A percentile compares a stretch with the other conserved stretches of the same genome.
Conservation (phyloP, 1,140 invertebrate genomes). For the Drosophila paulistorum region DNA sequence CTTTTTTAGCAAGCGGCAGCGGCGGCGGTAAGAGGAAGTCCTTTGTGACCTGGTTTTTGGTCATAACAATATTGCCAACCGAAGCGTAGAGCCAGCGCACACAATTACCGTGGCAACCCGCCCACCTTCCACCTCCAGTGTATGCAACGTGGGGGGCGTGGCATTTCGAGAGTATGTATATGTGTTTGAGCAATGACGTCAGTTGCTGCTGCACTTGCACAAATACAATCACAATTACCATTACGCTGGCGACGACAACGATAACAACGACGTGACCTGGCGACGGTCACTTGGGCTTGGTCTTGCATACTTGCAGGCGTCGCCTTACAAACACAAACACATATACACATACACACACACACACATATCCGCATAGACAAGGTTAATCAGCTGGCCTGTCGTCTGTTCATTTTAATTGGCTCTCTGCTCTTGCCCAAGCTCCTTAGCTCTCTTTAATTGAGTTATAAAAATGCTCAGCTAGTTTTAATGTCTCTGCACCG, state of each 20-base stretch:
- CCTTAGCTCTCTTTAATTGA: slow-evolving; percentile 59
- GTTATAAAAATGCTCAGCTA: slow-evolving; percentile 77
- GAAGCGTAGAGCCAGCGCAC: slow-evolving; percentile 76
- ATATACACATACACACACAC: slow-evolving; percentile 5
- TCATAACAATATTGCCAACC: slow-evolving; percentile 81
- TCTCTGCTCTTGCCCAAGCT: slow-evolving; percentile 45
- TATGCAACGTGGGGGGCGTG: slow-evolving; percentile 41
- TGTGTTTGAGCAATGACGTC: slow-evolving; percentile 58
- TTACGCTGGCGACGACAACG: slow-evolving; percentile 43
- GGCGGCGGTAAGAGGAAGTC: slow-evolving; percentile 22
- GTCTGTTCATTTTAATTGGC: slow-evolving; percentile 77
- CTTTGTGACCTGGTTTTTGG: slow-evolving; percentile 81
- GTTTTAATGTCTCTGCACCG: slow-evolving; percentile 43
- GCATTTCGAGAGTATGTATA: slow-evolving; percentile 22
- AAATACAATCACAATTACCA: slow-evolving; percentile 79
- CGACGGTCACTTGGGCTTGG: slow-evolving; percentile 71
- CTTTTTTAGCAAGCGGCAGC: background rate
- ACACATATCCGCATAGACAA: slow-evolving; percentile 44
- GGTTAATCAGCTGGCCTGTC: slow-evolving; percentile 67
- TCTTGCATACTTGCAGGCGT: slow-evolving; percentile 50
- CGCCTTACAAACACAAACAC: slow-evolving; percentile 38
- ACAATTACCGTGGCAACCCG: slow-evolving; percentile 73
- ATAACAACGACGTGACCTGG: slow-evolving; percentile 54
- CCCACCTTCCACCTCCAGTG: slow-evolving; percentile 2
- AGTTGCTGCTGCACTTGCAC: slow-evolving; percentile 73